Conservation (phyloP, 2,888 invertebrate genomes). For the Bugula neritina region DNA sequence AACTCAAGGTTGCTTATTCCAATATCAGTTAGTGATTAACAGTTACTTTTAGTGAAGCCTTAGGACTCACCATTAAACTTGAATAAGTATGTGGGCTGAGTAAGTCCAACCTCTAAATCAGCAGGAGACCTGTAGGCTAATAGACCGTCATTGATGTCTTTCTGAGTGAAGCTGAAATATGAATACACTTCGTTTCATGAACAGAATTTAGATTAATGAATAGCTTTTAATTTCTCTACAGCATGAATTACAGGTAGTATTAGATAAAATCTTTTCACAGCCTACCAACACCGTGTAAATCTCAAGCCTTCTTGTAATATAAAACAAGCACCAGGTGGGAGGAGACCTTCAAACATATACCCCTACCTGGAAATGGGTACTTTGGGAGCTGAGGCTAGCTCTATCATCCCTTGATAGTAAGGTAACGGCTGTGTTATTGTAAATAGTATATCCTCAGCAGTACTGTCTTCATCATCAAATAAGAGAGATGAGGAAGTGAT, state of each 20-base stretch:
- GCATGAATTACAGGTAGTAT: too few relatives aligned
- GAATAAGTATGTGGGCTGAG: conserved; percentile 16
- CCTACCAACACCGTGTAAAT: too few relatives aligned
- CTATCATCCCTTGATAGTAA: background rate
- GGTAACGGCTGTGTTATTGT: background rate
- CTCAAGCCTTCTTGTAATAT: too few relatives aligned
- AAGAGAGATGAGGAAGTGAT: conserved; percentile 36
- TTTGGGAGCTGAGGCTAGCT: background rate
- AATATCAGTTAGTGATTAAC: too few relatives aligned
- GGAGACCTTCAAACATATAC: background rate
- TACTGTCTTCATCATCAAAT: conserved; percentile 39
- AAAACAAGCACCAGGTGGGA: too few relatives aligned
- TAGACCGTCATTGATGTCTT: conserved; percentile 43
- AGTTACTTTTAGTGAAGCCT: background rate
- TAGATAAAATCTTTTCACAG: too few relatives aligned
- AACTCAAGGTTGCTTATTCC: too few relatives aligned
- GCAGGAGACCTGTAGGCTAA: conserved; percentile 44
- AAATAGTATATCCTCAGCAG: background rate
- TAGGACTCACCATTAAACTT: conserved; percentile 18
- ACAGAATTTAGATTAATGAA: too few relatives aligned
- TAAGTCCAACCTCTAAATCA: background rate
- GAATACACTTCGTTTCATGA: too few relatives aligned
- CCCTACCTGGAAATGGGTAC: conserved; percentile 10
- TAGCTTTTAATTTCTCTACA: too few relatives aligned
- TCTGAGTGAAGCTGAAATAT: conserved; percentile 38